These are phyloP conservation scores for Sturmia bella DNA, from an alignment of 2,888 invertebrate genomes.

Conservation along the genomic window DNA sequence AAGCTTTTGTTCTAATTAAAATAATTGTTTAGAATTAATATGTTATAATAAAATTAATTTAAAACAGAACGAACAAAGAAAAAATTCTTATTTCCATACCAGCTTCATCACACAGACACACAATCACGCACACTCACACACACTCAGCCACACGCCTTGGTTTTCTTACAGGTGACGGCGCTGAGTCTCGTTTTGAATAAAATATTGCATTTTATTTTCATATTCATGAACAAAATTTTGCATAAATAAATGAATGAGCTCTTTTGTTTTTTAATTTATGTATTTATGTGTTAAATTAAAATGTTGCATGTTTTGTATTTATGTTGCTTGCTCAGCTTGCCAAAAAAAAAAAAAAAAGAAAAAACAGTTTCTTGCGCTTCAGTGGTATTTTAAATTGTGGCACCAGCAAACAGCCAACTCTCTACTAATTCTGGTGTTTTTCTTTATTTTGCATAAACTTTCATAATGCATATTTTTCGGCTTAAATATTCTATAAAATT, in stretches of 20 bases:
- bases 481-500: constrained; percentile 33
- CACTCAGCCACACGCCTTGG: neutral
- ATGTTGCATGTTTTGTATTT: constrained; percentile 14
- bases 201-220: constrained; percentile 32
- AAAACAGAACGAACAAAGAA: too few relatives aligned
- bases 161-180: constrained; percentile 25
- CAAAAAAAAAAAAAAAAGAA: too few relatives aligned
- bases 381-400: constrained; percentile 38
- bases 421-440: constrained; percentile 4
- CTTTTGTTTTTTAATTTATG: constrained; percentile 29
- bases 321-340: constrained; percentile 43
- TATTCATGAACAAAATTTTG: constrained; percentile 38
- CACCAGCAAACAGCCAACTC: constrained; percentile 23
- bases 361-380: constrained; percentile 55
- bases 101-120: neutral
- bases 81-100: neutral
- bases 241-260: constrained; percentile 38
- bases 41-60: too few relatives aligned
- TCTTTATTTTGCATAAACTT: neutral
- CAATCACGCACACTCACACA: neutral
- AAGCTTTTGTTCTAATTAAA: too few relatives aligned
- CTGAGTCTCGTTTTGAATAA: constrained; percentile 21
- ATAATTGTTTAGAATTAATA: too few relatives aligned
- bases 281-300: constrained; percentile 14
- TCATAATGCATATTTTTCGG: neutral